phyloP scores from a whole-genome alignment of 2,113 vertebrate genomes.

The Chaenocephalus aceratus region DNA sequence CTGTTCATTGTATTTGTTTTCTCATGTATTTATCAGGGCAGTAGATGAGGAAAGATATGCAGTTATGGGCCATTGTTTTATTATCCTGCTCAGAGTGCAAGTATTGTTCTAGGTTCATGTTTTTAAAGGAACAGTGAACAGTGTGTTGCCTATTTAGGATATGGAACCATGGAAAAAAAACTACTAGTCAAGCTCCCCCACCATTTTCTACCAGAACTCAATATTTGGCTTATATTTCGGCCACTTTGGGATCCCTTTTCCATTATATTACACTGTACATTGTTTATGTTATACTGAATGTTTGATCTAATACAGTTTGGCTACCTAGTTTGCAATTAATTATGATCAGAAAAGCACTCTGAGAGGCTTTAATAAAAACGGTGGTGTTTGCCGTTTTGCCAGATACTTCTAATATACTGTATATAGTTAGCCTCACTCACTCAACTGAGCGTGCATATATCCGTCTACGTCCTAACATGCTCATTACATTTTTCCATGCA shows the following conservation, averaged over 20 bases:
- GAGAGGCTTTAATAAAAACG: neutral
- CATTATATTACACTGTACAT: neutral
- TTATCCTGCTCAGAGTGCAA: constrained; percentile 13
- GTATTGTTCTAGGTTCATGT: constrained; percentile 4
- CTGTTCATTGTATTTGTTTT: neutral
- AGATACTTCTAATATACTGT: neutral
- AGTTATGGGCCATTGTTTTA: neutral
- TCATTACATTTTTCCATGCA: neutral
- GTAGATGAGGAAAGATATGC: constrained; percentile 5
- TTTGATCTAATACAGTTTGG: neutral
- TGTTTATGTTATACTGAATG: neutral
- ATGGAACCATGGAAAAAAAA: neutral
- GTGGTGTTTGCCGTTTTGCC: neutral
- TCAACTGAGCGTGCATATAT: neutral
- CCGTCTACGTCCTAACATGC: neutral
- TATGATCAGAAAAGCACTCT: constrained; percentile 3
- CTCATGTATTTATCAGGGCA: constrained; percentile 22
- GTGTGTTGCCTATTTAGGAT: neutral
- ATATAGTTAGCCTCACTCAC: neutral
- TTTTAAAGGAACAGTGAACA: neutral
- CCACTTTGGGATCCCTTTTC: neutral
- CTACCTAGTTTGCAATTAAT: neutral
- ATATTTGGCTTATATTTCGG: neutral
- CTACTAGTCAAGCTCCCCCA: neutral
- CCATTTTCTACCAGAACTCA: neutral